Evolutionary conservation across 1,140 invertebrate genomes (phyloP).

Genomic region (Frieseomelitta varia): DNA sequence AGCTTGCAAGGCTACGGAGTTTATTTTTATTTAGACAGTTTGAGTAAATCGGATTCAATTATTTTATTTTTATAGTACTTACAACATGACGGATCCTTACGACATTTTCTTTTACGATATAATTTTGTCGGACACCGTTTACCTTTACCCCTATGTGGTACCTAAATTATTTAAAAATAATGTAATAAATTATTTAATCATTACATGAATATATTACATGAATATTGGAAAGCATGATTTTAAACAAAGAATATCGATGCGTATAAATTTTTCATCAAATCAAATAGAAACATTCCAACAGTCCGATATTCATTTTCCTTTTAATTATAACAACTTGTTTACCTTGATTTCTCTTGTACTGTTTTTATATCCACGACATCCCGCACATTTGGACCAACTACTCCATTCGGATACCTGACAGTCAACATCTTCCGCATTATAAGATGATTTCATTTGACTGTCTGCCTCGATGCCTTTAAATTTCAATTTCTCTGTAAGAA

Average conservation of each 20-base stretch:
- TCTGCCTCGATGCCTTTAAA: constrained; percentile 74
- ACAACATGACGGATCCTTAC: constrained; percentile 77
- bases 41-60: not conserved
- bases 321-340: constrained; percentile 42
- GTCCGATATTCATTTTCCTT: not conserved
- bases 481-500: constrained; percentile 56
- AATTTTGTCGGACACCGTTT: constrained; percentile 86
- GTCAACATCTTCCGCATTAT: constrained; percentile 73
- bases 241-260: not conserved
- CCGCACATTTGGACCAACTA: constrained; percentile 84
- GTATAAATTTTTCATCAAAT: not conserved
- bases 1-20: constrained; percentile 62
- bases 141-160: constrained; percentile 75
- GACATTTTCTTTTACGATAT: constrained; percentile 82
- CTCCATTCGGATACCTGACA: constrained; percentile 86
- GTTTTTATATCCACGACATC: constrained; percentile 84
- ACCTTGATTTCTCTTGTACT: constrained; percentile 80
- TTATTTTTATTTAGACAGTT: not conserved
- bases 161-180: constrained; percentile 23
- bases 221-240: no score
- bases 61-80: constrained; percentile 58
- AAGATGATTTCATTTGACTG: constrained; percentile 71
- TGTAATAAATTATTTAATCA: no score
- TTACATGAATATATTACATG: no score
- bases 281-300: not conserved